Base-by-base conservation (phyloP, 1,140 invertebrate genomes). In the Apolygus lucorum region DNA sequence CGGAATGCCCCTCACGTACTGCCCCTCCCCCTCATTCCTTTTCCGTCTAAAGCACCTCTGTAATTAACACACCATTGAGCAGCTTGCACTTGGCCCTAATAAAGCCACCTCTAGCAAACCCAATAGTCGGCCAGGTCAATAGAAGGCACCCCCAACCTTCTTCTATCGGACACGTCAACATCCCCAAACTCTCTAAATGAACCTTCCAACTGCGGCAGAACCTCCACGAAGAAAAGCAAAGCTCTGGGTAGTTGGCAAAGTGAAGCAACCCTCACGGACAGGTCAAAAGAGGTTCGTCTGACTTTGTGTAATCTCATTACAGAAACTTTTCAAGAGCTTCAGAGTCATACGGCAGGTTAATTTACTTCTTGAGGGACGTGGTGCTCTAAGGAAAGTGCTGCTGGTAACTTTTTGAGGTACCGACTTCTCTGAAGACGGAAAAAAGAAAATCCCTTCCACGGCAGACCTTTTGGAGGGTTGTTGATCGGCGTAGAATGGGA, bases 11-110 rank as follows among this genome's bases (percentile, higher is more conserved):
- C 22, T 63, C 62, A 63, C 62, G 62, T 63, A 63, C 22, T 24
- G 25, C 52, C 25, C 62, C 62, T 17, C 62, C 22, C 62, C 62
- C 21, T 27, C 34, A n/a, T n/a, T n/a, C n/a, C n/a, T 42, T 42
- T 17, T 42, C 17, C 34, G 17, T 42, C 34, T 42, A 42, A 42
- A 42, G 34, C 34, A 42, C 34, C 34, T 42, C 22, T 27, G 62
- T 63, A 63, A 63, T 63, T 63, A 63, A 63, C 62, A 63, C 62
- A 22, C 62, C 62, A 63, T 63, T 63, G 62, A 63, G 62, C 62
- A 42, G 34, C 34, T 63, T 25, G 62, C 62, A 63, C 62, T 63
- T 27, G 62, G 22, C 62, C 27, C 62, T 63, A 63, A 63, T 63
- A 63, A 63, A 63, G 62, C 62, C 62, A 63, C 62, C 62, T 25